Evolutionary conservation across 2,888 invertebrate species (phyloP), one percentile per base, ranked within the genome.

Genomic region (Rhingia campestris): DNA sequence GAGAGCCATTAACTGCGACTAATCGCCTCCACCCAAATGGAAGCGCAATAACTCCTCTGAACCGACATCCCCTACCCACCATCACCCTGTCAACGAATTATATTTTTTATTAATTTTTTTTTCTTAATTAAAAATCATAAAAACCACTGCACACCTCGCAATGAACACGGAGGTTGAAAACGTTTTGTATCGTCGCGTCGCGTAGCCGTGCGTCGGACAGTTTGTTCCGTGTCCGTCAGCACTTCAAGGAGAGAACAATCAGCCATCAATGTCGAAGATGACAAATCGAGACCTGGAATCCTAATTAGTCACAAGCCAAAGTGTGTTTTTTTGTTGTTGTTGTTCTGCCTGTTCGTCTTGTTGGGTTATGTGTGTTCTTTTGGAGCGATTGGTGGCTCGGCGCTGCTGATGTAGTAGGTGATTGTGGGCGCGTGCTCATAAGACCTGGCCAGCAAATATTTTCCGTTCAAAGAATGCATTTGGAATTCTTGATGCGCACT

Each of bases 241-340:
- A 81, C 66, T 77, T 79, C 82, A 84, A 84, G 84, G 84, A 84
- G 84, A 84, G 47, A 80, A 84, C 74, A 74, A 84, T 84, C 82
- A 79, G 79, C 79, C 84, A 84, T 84, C 84, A 84, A 79, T 84
- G 84, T 84, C 84, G 84, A 84, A 84, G 79, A 84, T 84, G 84
- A 84, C 84, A 84, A 84, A 84, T 84, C 84, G 84, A 84, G 84
- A 80, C 84, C 74, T 84, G 84, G 70, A 84, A 84, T 84, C 80
- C 74, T 84, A 84, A 84, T 84, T 80, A 84, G 84, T 74, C 84
- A 30, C 63, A 63, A 74, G 61, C 35, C 53, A 63, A 43, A 45
- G 69, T 69, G 4, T 45, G 12, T 45, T 12, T 22, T 49, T 22
- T 43, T 37, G n/a, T n/a, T n/a, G n/a, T n/a, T n/a, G n/a, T 58